Base-by-base conservation (phyloP, 2,888 invertebrate genomes). In the Coleophora flavipennella region DNA sequence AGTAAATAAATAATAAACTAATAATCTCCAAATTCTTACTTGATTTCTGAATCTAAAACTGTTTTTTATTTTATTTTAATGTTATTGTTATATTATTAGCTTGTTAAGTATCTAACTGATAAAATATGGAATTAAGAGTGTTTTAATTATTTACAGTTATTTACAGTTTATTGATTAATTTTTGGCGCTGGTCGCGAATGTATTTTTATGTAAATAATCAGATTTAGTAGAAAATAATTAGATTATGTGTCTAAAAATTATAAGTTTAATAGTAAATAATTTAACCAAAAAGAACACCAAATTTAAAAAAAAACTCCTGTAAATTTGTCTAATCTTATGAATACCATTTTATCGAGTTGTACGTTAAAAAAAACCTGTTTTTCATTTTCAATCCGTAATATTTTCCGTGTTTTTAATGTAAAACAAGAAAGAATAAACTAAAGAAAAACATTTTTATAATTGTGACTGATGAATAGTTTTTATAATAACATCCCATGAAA, bases 291-390 rank as follows among this genome's bases (percentile, higher is more conserved):
- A 59, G 72, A 74, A 75, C 75, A 73, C 75, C 75, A 77, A 76
- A 68, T 62, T 71, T 4, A 20, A 20, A 20, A 20, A 20, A 20
- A 20, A n/a, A 64, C 68, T 72, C 65, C 62, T 74, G 68, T 75
- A 76, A 58, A 58, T 66, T 62, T 66, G 64, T 69, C 62, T 65
- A 76, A 75, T 76, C 73, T 79, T 78, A 79, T 79, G 73, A 76
- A 67, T 20, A 20, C 20, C 20, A 4, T 4, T 20, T 20, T 20
- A 20, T 4, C 3, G 20, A n/a, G 3, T 20, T 20, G 20, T 20
- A 20, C 6, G 20, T 20, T 20, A 4, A 20, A 20, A 20, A 20
- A 20, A 6, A 4, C 20, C 6, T 6, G 6, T 20, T 20, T 20
- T 20, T 6, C 3, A 4, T 20, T 20, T 6, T 20, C 3, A 20